Evolutionary conservation across 30 jellyfish, hydroid and myxozoan genomes (phyloP).

Genomic region (Chrysaora quinquecirrha): DNA sequence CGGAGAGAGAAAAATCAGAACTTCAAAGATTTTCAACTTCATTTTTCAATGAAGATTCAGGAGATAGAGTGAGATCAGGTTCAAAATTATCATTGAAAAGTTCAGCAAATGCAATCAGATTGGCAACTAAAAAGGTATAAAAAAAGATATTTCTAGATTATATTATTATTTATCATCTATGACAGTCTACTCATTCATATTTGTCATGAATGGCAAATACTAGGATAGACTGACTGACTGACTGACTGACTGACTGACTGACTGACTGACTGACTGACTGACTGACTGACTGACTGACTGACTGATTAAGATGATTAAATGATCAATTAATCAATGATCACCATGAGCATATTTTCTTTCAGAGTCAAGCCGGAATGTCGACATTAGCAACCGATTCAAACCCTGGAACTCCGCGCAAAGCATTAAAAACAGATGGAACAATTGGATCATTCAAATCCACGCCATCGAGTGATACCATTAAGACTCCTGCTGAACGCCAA

Average conservation of each 20-base stretch:
- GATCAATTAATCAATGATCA: too few species aligned
- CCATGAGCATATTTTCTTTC: neutral
- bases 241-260: too few species aligned
- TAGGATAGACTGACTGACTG: too few species aligned
- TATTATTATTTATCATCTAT: too few species aligned
- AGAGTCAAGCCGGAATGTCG: slow-evolving; percentile 35
- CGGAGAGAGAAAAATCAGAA: slow-evolving; percentile 58
- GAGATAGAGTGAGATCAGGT: slow-evolving; percentile 6
- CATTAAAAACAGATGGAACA: slow-evolving; percentile 47
- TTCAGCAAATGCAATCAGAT: slow-evolving; percentile 42
- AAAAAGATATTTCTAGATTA: too few species aligned
- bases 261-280: too few species aligned
- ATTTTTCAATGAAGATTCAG: slow-evolving; percentile 53
- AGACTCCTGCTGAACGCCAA: slow-evolving; percentile 17
- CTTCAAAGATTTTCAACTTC: slow-evolving; percentile 57
- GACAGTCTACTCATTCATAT: too few species aligned
- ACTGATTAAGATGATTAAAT: too few species aligned
- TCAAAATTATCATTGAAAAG: slow-evolving; percentile 45
- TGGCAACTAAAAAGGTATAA: slow-evolving; percentile 48
- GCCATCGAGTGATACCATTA: slow-evolving; percentile 1
- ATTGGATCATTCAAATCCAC: slow-evolving; percentile 30
- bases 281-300: too few species aligned
- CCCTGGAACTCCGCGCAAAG: slow-evolving; percentile 29
- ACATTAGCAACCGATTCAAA: slow-evolving; percentile 33
- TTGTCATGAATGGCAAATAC: too few species aligned